Evolutionary conservation across 2,113 vertebrate species (phyloP).

Genomic region (Brevimyrus niger): DNA sequence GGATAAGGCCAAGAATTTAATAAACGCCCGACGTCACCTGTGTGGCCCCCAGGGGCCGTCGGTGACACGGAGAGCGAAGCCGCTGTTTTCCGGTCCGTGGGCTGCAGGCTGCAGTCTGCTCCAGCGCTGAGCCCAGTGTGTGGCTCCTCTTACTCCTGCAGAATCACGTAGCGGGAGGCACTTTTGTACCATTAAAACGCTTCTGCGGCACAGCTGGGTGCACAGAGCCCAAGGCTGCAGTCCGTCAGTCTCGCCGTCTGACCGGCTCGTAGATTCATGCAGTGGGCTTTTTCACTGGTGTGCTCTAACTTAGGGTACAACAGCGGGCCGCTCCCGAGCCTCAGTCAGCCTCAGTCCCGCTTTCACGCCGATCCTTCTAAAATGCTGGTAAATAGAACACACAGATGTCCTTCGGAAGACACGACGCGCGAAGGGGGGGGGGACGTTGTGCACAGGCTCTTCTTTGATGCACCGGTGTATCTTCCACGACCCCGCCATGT

Average conservation of each 20-base stretch:
- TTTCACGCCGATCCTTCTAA: neutral
- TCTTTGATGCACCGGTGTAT: neutral
- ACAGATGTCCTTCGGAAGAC: neutral
- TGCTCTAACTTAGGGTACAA: neutral
- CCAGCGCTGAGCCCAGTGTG: neutral
- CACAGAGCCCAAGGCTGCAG: neutral
- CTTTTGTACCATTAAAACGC: neutral
- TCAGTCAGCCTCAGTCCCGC: neutral
- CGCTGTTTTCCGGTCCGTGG: neutral
- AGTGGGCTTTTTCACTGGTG: neutral
- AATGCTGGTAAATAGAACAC: neutral
- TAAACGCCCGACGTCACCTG: slow-evolving; percentile 47
- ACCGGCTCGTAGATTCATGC: neutral
- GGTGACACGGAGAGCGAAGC: neutral
- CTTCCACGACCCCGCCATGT: neutral
- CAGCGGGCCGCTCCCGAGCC: neutral
- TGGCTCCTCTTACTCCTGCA: neutral
- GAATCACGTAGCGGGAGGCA: neutral
- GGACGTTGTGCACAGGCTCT: neutral
- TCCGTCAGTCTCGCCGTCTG: neutral
- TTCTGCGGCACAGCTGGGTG: neutral
- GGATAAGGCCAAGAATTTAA: slow-evolving; percentile 70
- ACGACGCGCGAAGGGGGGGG: neutral
- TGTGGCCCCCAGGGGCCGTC: neutral
- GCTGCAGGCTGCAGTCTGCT: neutral